Percentiles rank a stretch among this genome's conserved stretches.
These are phyloP conservation scores for Pollimyrus isidori DNA, from an alignment of 2,113 vertebrate species.

Conservation along the genomic window DNA sequence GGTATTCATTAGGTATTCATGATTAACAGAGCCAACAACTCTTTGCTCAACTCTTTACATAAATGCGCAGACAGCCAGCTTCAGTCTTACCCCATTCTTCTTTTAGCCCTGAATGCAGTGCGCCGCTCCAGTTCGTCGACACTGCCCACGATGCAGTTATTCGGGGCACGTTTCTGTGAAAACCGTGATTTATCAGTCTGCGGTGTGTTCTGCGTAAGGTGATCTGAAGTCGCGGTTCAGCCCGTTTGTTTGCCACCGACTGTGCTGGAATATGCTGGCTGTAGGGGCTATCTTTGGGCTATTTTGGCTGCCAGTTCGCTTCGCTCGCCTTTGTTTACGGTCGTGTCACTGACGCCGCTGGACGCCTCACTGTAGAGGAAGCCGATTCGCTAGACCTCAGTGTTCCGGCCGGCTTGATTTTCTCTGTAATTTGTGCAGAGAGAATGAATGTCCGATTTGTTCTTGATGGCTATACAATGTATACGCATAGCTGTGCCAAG, in stretches of 20 bases:
- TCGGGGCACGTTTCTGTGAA: neutral
- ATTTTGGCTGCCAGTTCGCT: neutral
- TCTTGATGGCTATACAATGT: neutral
- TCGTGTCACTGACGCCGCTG: neutral
- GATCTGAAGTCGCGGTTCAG: neutral
- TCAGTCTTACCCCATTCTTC: constrained; percentile 5
- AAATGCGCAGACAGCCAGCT: constrained; percentile 2
- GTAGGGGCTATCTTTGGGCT: neutral
- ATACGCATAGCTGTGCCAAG: neutral
- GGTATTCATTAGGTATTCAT: neutral
- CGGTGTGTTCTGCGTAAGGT: neutral
- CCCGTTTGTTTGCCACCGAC: neutral
- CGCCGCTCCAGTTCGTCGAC: neutral
- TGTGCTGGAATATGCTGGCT: neutral
- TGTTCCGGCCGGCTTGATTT: neutral
- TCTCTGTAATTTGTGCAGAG: neutral
- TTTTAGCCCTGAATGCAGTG: neutral
- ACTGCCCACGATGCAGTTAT: neutral
- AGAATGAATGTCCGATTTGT: neutral
- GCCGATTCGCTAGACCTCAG: neutral
- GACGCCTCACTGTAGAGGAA: neutral
- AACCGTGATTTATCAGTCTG: neutral
- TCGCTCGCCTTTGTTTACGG: neutral
- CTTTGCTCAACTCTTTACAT: neutral
- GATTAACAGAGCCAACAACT: constrained; percentile 9